A percentile compares a stretch with the other conserved stretches of the same genome.
Conservation (phyloP, 2,113 vertebrate genomes). For the Ctenomys sociabilis region DNA sequence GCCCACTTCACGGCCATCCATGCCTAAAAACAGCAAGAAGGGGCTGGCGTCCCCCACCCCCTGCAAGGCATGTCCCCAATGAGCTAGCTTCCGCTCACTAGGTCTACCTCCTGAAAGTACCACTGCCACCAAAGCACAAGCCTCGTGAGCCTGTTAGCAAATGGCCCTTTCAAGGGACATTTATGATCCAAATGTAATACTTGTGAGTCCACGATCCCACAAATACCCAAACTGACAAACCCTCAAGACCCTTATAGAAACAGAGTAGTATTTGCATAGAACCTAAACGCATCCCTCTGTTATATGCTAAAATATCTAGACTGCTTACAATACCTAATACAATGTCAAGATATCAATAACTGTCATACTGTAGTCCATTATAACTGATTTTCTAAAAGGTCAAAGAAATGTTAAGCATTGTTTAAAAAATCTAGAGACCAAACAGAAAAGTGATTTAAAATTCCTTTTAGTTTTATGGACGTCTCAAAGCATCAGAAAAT, state of each 20-base stretch:
- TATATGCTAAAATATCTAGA: not conserved
- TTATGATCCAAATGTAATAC: not conserved
- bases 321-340: not conserved
- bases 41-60: not conserved
- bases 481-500: constrained; percentile 18
- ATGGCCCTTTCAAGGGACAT: not conserved
- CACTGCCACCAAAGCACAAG: not conserved
- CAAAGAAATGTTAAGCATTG: not conserved
- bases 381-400: not conserved
- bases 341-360: not conserved
- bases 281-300: not conserved
- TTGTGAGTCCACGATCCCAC: not conserved
- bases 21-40: not conserved
- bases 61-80: not conserved
- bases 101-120: not conserved
- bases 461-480: constrained; percentile 6
- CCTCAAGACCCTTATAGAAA: not conserved
- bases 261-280: not conserved
- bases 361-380: not conserved
- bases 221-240: not conserved
- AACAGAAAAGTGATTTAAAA: constrained; percentile 36
- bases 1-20: not conserved
- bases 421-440: not conserved
- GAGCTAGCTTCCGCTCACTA: not conserved
- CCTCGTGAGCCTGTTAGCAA: not conserved